Evolutionary conservation across 2,888 invertebrate species (phyloP).

Genomic region (Andrena marginata): DNA sequence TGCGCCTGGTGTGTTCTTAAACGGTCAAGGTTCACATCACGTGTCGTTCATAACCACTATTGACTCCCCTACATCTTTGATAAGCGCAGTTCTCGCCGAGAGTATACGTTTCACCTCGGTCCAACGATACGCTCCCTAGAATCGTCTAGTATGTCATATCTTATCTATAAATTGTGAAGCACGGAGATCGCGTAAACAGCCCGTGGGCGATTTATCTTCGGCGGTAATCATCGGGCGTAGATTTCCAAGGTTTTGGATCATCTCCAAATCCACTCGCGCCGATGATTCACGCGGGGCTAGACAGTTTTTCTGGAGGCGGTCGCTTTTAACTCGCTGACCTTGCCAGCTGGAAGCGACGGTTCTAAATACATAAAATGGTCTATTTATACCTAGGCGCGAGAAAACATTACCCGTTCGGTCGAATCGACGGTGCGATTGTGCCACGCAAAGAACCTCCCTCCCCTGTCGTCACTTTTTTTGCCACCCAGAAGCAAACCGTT

Average conservation of each 20-base stretch:
- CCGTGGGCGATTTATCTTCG: neutral
- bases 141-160: slow-evolving; percentile 11
- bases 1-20: too few relatives aligned
- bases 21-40: too few relatives aligned
- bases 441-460: neutral
- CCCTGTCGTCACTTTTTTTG: neutral
- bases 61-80: too few relatives aligned
- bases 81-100: too few relatives aligned
- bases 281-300: slow-evolving; percentile 23
- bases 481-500: neutral
- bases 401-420: neutral
- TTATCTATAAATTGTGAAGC: slow-evolving; percentile 17
- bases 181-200: neutral
- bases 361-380: neutral
- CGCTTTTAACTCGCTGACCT: neutral
- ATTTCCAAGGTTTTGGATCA: slow-evolving; percentile 17
- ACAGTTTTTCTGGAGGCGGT: slow-evolving; percentile 5
- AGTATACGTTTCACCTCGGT: too few relatives aligned
- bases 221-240: slow-evolving; percentile 2
- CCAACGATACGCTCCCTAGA: neutral
- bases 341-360: neutral
- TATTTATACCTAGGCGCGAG: slow-evolving; percentile 14
- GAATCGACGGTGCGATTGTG: neutral
- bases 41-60: too few relatives aligned
- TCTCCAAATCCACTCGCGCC: slow-evolving; percentile 20